Conservation (phyloP, 2,797 vertebrate species). For the Sebastes hubbsi region DNA sequence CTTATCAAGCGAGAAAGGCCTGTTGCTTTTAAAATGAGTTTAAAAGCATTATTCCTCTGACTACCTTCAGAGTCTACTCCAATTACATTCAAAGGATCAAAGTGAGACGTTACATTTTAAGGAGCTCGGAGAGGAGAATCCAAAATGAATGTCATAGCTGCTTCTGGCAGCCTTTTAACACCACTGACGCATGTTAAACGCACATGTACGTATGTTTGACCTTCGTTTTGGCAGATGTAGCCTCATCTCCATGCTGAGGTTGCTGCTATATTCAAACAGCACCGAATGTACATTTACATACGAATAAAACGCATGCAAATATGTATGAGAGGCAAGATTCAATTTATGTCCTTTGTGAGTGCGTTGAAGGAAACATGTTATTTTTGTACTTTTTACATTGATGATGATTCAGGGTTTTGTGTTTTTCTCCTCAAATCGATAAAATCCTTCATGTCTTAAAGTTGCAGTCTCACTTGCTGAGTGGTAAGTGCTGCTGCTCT, state of each 20-base stretch:
- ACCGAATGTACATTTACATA: constrained; percentile 25
- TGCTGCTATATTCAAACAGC: not conserved
- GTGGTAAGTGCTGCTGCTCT: not conserved
- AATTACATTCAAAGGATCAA: constrained; percentile 31
- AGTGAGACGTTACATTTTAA: constrained; percentile 13
- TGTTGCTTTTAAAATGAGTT: constrained; percentile 36
- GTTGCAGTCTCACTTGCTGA: not conserved
- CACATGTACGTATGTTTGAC: not conserved
- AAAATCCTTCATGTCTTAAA: not conserved
- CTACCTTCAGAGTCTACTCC: constrained; percentile 35
- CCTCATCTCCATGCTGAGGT: not conserved
- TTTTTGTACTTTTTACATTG: not conserved
- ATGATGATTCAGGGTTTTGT: not conserved
- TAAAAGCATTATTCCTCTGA: constrained; percentile 15
- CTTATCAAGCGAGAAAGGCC: constrained; percentile 18
- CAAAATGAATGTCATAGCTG: not conserved
- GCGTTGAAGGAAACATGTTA: not conserved
- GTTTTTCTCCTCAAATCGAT: not conserved
- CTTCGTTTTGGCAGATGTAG: not conserved
- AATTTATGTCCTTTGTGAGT: not conserved
- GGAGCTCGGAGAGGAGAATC: not conserved
- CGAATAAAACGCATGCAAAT: constrained; percentile 30
- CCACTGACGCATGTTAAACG: not conserved
- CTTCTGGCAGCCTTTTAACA: not conserved
- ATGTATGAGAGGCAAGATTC: not conserved